phyloP scores from a whole-genome alignment of 2,888 invertebrate species.

The Chaitophorus viminalis region DNA sequence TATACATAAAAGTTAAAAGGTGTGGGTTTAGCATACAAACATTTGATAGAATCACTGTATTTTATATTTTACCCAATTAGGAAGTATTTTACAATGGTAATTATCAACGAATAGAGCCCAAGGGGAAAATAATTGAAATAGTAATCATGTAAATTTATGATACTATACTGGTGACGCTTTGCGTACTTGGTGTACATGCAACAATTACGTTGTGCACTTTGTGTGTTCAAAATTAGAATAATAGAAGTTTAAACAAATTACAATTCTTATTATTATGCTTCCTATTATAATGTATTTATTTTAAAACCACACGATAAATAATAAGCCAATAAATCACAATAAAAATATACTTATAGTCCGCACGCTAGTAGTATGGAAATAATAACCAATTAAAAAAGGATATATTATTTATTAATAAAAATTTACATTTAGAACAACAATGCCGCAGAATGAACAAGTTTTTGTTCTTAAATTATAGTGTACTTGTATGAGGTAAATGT shows the following conservation, averaged over 20 bases:
- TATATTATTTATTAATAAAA: neutral
- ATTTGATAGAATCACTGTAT: conserved; percentile 28
- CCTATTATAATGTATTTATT: neutral
- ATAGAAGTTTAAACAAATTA: neutral
- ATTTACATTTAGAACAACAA: neutral
- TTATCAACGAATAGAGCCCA: conserved; percentile 35
- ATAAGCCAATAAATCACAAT: neutral
- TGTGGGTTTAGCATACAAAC: neutral
- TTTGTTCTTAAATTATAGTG: neutral
- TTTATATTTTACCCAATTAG: conserved; percentile 30
- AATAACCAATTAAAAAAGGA: neutral
- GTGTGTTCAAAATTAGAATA: conserved; percentile 16
- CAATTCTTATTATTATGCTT: neutral
- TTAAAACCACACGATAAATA: neutral
- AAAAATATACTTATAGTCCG: neutral
- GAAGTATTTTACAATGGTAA: conserved; percentile 31
- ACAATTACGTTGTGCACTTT: conserved; percentile 1
- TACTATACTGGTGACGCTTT: neutral
- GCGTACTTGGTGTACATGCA: neutral
- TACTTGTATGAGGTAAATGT: neutral
- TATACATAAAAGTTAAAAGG: conserved; percentile 21
- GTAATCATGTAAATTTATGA: conserved; percentile 42
- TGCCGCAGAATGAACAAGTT: neutral
- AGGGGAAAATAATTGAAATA: conserved; percentile 48
- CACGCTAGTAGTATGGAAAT: neutral